Conservation (phyloP, 1,140 invertebrate species). For the Rhyzopertha dominica region DNA sequence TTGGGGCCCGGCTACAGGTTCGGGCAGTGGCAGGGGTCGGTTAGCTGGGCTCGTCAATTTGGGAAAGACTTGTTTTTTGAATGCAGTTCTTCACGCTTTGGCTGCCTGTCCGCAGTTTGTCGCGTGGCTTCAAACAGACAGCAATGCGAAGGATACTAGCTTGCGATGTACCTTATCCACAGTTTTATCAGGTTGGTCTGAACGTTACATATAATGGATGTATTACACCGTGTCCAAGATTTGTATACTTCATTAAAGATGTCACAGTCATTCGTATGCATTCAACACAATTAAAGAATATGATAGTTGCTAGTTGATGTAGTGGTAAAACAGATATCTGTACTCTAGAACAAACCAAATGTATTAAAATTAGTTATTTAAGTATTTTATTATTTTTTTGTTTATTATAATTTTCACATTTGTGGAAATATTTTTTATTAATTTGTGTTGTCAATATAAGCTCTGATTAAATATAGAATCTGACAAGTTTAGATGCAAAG, state of each 20-base stretch:
- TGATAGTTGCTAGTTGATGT: no score
- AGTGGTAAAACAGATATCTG: no score
- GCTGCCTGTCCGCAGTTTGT: conserved; percentile 77
- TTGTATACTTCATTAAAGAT: conserved; percentile 3
- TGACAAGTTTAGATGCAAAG: no score
- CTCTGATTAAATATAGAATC: no score
- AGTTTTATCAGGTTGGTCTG: conserved; percentile 38
- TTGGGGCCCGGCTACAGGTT: conserved; percentile 65
- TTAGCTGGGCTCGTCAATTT: conserved; percentile 78
- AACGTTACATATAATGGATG: neutral
- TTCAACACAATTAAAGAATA: no score
- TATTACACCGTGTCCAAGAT: neutral
- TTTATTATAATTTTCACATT: no score
- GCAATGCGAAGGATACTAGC: conserved; percentile 36
- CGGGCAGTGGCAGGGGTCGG: conserved; percentile 57
- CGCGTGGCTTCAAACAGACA: conserved; percentile 68
- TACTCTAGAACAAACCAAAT: no score
- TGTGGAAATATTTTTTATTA: no score
- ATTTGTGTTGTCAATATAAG: no score
- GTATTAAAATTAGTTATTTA: no score
- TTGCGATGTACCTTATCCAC: conserved; percentile 37
- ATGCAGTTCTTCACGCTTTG: conserved; percentile 77
- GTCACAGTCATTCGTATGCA: no score
- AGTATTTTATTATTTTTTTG: no score
- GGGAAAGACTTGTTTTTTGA: conserved; percentile 82